These are phyloP conservation scores for Holothuria glaberrima DNA, from an alignment of 35 echinoderm and acorn worm species.

Conservation along the genomic window DNA sequence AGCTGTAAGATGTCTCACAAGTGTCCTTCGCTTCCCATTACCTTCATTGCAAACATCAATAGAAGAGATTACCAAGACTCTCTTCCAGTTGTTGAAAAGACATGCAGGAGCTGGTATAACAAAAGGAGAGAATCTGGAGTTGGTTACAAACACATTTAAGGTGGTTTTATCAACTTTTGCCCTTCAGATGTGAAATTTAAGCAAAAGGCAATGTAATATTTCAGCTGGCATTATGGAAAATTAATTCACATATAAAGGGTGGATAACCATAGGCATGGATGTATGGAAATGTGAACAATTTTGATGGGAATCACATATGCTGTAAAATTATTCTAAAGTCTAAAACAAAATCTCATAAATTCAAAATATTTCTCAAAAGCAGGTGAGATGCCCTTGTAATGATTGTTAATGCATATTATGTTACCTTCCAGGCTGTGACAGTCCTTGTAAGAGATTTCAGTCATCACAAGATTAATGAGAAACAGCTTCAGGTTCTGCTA, in stretches of 20 bases:
- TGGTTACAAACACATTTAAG: conserved; percentile 90
- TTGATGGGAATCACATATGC: too few relatives aligned
- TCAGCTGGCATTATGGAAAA: too few relatives aligned
- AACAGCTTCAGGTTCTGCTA: conserved; percentile 89
- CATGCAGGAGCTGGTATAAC: conserved; percentile 72
- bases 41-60: conserved; percentile 61
- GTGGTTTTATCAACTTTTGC: conserved; percentile 21
- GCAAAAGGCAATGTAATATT: too few relatives aligned
- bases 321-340: too few relatives aligned
- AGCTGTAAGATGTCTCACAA: conserved; percentile 72
- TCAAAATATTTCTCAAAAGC: too few relatives aligned
- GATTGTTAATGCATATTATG: too few relatives aligned
- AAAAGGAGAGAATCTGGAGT: conserved; percentile 84
- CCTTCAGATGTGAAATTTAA: not conserved
- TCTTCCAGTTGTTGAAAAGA: conserved; percentile 84
- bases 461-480: conserved; percentile 83
- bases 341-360: too few relatives aligned
- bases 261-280: not conserved
- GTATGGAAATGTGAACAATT: too few relatives aligned
- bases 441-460: conserved; percentile 83
- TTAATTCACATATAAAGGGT: too few relatives aligned
- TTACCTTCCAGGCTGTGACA: conserved; percentile 77
- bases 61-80: conserved; percentile 62
- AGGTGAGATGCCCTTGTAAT: too few relatives aligned
- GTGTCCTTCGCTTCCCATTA: conserved; percentile 78